Evolutionary conservation across 2,888 invertebrate species (phyloP).

Genomic region (Metopia argyrocephala): DNA sequence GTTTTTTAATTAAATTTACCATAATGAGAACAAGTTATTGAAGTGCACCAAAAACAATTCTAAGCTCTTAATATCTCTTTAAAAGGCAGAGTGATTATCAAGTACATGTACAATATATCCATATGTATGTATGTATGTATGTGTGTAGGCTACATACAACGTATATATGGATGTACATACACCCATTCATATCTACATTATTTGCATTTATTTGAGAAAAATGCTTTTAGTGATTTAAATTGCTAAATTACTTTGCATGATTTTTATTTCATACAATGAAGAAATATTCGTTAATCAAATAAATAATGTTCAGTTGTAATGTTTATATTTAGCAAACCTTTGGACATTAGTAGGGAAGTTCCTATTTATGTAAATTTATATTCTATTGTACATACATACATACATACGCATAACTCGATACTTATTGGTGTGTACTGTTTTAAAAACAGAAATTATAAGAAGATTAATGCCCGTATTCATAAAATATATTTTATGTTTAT

Average conservation of each 20-base stretch:
- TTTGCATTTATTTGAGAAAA: constrained; percentile 14
- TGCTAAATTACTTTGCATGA: constrained; percentile 54
- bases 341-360: neutral
- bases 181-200: neutral
- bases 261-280: constrained; percentile 27
- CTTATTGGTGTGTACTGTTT: no score
- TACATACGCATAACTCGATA: neutral
- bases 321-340: constrained; percentile 23
- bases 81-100: neutral
- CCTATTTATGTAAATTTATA: neutral
- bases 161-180: neutral
- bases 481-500: no score
- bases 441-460: no score
- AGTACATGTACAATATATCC: no score
- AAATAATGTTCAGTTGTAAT: constrained; percentile 26
- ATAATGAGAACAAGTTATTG: no score
- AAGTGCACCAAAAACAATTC: no score
- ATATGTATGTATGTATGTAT: neutral
- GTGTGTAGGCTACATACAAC: neutral
- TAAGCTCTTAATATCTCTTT: no score
- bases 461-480: no score
- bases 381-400: neutral
- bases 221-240: constrained; percentile 47
- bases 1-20: no score
- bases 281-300: constrained; percentile 44